These are phyloP conservation scores for Trissonchulus sp. DNA, from an alignment of 2,888 invertebrate genomes.

Conservation along the genomic window DNA sequence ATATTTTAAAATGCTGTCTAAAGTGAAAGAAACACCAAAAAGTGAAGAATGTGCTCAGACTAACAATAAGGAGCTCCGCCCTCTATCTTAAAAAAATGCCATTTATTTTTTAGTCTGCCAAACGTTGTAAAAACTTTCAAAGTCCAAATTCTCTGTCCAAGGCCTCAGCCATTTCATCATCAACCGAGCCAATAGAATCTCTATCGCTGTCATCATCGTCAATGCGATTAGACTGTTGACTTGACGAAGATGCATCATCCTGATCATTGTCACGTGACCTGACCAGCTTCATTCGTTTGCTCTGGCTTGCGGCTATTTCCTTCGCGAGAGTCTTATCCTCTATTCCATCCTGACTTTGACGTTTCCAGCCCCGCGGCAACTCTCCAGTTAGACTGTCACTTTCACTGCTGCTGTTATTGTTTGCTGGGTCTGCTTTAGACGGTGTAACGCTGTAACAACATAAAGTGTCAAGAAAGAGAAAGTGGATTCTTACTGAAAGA, in stretches of 20 bases:
- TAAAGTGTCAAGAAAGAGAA: no score
- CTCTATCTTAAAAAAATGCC: no score
- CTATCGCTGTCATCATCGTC: slow-evolving; percentile 15
- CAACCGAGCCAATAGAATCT: slow-evolving; percentile 29
- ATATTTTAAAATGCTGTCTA: no score
- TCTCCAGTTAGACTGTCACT: not conserved
- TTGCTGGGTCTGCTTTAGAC: no score
- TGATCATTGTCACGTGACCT: not conserved
- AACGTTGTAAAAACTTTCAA: no score
- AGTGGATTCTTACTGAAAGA: no score
- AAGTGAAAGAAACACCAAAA: no score
- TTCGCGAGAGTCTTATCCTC: not conserved
- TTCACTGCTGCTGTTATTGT: no score
- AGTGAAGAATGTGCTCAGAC: no score
- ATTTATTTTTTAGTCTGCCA: no score
- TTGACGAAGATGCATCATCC: slow-evolving; percentile 1
- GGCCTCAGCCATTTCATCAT: slow-evolving; percentile 29
- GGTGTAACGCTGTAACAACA: no score
- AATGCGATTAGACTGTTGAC: not conserved
- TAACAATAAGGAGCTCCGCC: no score
- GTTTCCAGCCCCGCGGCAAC: not conserved
- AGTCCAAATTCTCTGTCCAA: slow-evolving; percentile 27
- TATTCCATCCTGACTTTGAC: not conserved
- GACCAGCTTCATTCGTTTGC: not conserved
- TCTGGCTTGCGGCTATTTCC: not conserved